phyloP scores from a whole-genome alignment of 2,113 vertebrate genomes.

The Mionectes macconnelli region DNA sequence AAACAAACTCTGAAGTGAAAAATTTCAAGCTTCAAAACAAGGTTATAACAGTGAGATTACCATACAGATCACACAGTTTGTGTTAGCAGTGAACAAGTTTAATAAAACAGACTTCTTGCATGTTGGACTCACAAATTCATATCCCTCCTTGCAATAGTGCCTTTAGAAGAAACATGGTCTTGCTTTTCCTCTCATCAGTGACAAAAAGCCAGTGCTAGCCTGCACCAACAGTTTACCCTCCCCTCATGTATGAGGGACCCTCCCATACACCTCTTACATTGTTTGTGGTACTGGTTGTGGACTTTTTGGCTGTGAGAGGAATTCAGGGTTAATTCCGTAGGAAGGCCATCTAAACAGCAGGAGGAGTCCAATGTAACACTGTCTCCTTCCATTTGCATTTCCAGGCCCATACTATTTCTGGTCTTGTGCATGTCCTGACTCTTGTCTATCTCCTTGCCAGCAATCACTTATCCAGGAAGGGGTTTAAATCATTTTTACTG shows the following conservation, averaged over 20 bases:
- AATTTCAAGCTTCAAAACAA: not conserved
- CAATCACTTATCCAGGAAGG: not conserved
- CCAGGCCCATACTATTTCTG: not conserved
- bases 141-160: not conserved
- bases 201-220: not conserved
- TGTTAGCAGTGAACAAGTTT: not conserved
- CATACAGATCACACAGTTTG: not conserved
- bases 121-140: not conserved
- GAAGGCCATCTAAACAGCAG: not conserved
- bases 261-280: not conserved
- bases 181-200: not conserved
- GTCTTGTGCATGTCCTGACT: not conserved
- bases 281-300: not conserved
- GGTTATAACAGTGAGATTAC: not conserved
- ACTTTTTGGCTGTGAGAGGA: not conserved
- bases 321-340: not conserved
- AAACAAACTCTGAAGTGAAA: not conserved
- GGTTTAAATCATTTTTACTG: not conserved
- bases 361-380: not conserved
- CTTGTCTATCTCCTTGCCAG: not conserved
- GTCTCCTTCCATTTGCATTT: not conserved
- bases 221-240: not conserved
- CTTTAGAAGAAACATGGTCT: accelerated
- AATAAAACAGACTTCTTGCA: not conserved
- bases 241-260: accelerated